phyloP scores from a whole-genome alignment of 2,888 invertebrate species.

The Drosophila rubida region DNA sequence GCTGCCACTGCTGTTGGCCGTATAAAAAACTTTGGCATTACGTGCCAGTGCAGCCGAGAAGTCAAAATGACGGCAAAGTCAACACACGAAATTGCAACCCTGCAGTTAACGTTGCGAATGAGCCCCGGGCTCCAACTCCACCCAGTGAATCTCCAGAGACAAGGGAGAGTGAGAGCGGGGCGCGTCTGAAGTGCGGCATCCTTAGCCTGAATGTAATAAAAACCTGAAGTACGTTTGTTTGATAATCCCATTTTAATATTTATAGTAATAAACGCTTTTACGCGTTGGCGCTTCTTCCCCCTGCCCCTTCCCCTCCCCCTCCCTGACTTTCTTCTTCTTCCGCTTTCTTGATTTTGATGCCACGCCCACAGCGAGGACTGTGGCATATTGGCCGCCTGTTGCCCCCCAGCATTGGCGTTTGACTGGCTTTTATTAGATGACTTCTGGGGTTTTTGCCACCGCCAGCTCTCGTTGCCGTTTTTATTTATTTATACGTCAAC shows the following conservation, averaged over 20 bases:
- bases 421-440: slow-evolving; percentile 48
- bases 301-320: slow-evolving; percentile 4
- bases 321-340: slow-evolving; percentile 19
- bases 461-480: neutral
- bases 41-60: slow-evolving; percentile 63
- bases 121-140: slow-evolving; percentile 19
- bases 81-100: slow-evolving; percentile 70
- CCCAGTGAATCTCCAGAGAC: slow-evolving; percentile 35
- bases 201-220: slow-evolving; percentile 66
- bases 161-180: neutral
- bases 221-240: slow-evolving; percentile 74
- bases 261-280: slow-evolving; percentile 78
- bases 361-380: slow-evolving; percentile 20
- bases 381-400: slow-evolving; percentile 50
- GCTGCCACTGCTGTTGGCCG: neutral
- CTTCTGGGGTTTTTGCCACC: slow-evolving; percentile 20
- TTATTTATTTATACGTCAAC: slow-evolving; percentile 56
- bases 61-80: slow-evolving; percentile 71
- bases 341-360: slow-evolving; percentile 4
- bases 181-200: slow-evolving; percentile 46
- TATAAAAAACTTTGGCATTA: slow-evolving; percentile 58
- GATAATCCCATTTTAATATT: slow-evolving; percentile 78
- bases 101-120: slow-evolving; percentile 53
- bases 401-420: slow-evolving; percentile 25
- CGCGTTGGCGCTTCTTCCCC: slow-evolving; percentile 57